phyloP scores from a whole-genome alignment of 64 coral and sea anemone genomes.

The Actinia tenebrosa region DNA sequence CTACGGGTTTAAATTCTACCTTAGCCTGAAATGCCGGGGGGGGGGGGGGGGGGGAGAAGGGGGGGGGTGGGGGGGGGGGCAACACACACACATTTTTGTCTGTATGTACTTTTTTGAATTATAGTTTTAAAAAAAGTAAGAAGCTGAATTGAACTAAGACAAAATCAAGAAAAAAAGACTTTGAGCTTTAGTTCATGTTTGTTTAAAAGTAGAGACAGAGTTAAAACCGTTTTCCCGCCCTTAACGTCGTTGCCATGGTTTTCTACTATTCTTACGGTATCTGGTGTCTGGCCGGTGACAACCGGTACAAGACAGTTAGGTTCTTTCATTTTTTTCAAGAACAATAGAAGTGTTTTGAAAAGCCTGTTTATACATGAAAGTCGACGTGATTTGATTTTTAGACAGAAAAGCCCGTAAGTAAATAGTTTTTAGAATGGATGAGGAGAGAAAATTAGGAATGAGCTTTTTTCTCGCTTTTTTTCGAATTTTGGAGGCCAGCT shows the following conservation, averaged over 20 bases:
- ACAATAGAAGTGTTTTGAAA: not conserved
- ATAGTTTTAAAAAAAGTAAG: too few species aligned
- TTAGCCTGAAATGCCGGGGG: too few species aligned
- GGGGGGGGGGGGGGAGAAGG: too few species aligned
- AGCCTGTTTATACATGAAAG: not conserved
- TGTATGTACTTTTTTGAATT: too few species aligned
- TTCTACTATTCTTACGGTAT: not conserved
- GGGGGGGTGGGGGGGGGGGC: too few species aligned
- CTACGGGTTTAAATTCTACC: too few species aligned
- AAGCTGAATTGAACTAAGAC: too few species aligned
- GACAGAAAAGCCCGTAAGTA: not conserved
- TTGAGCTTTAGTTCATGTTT: too few species aligned
- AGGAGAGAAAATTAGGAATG: not conserved
- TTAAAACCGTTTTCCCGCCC: not conserved
- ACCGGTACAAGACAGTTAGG: not conserved
- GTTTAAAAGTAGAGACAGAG: not conserved
- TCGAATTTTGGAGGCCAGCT: not conserved
- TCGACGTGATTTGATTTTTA: not conserved
- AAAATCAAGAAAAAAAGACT: too few species aligned
- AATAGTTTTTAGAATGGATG: not conserved
- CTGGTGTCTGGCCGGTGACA: constrained; percentile 9
- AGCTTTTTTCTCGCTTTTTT: not conserved
- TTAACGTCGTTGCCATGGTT: not conserved
- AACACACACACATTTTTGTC: too few species aligned
- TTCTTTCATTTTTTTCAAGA: not conserved